These are phyloP conservation scores for Platichthys flesus DNA, from an alignment of 2,113 vertebrate species.

Conservation along the genomic window DNA sequence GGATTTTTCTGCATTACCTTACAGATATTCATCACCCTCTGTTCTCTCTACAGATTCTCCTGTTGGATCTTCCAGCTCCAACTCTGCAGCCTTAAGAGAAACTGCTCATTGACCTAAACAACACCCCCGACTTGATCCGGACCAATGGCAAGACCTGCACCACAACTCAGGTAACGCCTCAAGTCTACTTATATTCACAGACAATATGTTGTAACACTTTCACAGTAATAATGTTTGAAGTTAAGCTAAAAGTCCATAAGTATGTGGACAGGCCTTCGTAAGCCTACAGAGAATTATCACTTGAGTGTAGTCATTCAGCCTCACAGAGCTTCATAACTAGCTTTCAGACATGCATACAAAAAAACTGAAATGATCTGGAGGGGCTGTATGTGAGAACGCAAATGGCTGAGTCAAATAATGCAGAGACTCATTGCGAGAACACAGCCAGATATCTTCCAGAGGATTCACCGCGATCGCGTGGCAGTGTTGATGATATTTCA, in stretches of 20 bases:
- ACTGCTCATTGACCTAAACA: constrained; percentile 82
- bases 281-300: too few relatives aligned
- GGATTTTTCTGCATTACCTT: not conserved
- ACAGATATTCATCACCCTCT: not conserved
- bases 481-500: too few relatives aligned
- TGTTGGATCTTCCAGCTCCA: constrained; percentile 79
- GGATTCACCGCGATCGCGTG: too few relatives aligned
- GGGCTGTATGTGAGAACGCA: too few relatives aligned
- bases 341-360: too few relatives aligned
- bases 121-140: constrained; percentile 80
- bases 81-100: constrained; percentile 72
- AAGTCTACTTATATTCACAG: not conserved
- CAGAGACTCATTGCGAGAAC: too few relatives aligned
- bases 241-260: not conserved
- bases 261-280: too few relatives aligned
- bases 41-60: constrained; percentile 69
- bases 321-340: too few relatives aligned
- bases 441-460: too few relatives aligned
- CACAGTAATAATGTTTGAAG: not conserved
- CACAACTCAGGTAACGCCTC: constrained; percentile 47
- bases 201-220: not conserved
- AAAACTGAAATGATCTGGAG: too few relatives aligned
- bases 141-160: constrained; percentile 66
- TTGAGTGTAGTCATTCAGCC: too few relatives aligned
- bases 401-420: too few relatives aligned